A percentile compares a stretch with the other conserved stretches of the same genome.
Conservation (phyloP, 2,888 invertebrate genomes). For the Brachyopa scutellaris region DNA sequence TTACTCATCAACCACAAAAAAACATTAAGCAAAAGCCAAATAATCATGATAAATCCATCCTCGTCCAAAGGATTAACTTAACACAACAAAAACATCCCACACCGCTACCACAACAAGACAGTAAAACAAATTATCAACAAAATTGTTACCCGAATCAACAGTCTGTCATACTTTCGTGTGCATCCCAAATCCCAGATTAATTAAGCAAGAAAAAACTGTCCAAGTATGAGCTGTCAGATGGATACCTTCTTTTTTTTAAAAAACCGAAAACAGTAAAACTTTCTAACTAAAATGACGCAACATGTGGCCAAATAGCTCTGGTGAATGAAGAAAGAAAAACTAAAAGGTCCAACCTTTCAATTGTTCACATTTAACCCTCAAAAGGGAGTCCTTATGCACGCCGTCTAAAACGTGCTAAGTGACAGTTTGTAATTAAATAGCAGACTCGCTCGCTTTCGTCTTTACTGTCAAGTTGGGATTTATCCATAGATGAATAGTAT, state of each 20-base stretch:
- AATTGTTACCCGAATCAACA: constrained; percentile 27
- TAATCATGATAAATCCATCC: too few species aligned
- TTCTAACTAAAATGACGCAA: constrained; percentile 7
- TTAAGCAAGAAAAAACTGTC: constrained; percentile 24
- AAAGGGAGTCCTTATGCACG: constrained; percentile 36
- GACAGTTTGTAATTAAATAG: constrained; percentile 47
- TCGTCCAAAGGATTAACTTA: too few species aligned
- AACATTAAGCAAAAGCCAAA: too few species aligned
- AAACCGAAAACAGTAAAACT: background rate
- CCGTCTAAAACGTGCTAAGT: constrained; percentile 38
- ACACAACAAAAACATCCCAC: too few species aligned
- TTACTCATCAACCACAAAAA: too few species aligned
- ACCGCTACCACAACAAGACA: background rate
- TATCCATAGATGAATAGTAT: background rate
- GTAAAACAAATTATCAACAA: constrained; percentile 22
- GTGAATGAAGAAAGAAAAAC: background rate
- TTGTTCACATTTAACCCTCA: constrained; percentile 13
- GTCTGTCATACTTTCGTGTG: constrained; percentile 29
- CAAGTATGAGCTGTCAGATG: too few species aligned
- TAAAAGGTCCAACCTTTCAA: constrained; percentile 28
- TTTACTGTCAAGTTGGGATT: constrained; percentile 21
- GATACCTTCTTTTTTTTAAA: too few species aligned
- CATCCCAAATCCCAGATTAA: constrained; percentile 37
- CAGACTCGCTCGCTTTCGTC: constrained; percentile 21
- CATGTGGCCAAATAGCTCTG: too few species aligned